These are phyloP conservation scores for Hemitrygon akajei DNA, from an alignment of 2,797 vertebrate genomes.

Conservation along the genomic window DNA sequence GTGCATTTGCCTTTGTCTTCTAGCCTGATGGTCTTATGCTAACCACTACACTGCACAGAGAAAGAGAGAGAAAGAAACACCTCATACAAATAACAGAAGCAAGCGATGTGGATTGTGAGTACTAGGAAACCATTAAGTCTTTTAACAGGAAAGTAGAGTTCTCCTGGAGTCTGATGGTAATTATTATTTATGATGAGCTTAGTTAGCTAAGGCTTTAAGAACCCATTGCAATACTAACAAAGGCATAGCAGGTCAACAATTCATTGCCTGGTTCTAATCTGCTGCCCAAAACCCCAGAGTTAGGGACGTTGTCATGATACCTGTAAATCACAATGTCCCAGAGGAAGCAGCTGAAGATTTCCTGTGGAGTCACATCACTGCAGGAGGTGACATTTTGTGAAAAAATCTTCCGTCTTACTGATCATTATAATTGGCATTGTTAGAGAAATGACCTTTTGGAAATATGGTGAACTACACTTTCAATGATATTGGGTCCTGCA, in stretches of 20 bases:
- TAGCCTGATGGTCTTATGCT: no score
- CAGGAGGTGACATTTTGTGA: neutral
- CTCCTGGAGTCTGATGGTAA: no score
- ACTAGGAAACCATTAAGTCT: no score
- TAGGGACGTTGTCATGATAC: neutral
- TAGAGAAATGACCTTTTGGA: neutral
- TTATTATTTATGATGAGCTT: neutral
- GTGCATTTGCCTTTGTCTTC: no score
- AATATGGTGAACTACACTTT: neutral
- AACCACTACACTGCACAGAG: no score
- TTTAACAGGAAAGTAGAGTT: no score
- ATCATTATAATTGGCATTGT: neutral
- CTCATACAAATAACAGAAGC: no score
- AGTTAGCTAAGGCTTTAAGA: neutral
- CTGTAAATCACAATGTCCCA: neutral
- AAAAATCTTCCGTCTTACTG: neutral
- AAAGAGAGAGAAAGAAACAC: no score
- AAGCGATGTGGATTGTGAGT: no score
- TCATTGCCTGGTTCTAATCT: neutral
- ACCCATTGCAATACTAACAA: neutral
- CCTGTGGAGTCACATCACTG: neutral
- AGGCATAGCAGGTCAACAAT: neutral
- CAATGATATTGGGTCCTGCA: neutral
- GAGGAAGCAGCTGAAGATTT: neutral
- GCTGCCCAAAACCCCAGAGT: neutral